Evolutionary conservation across 2,797 vertebrate species (phyloP).

Genomic region (Todus mexicanus): DNA sequence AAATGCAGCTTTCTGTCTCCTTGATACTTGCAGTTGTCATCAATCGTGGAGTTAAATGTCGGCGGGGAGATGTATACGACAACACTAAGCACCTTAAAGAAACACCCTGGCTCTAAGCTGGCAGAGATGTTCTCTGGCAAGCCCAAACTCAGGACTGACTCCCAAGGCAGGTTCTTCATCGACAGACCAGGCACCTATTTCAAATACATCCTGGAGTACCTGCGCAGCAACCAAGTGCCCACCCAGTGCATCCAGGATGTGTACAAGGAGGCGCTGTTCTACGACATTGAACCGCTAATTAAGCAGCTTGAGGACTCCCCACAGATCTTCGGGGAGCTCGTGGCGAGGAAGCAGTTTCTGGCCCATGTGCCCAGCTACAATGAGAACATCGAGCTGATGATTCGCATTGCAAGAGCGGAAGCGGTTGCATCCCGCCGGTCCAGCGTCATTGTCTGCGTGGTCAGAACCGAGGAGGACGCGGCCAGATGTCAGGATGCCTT

Average conservation of each 20-base stretch:
- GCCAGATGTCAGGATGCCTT: slow-evolving; percentile 75
- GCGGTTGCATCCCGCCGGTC: slow-evolving; percentile 83
- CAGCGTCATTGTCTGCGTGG: slow-evolving; percentile 80
- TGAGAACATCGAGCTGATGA: slow-evolving; percentile 92
- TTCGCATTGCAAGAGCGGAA: slow-evolving; percentile 87
- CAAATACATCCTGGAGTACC: slow-evolving; percentile 84
- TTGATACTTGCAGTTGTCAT: slow-evolving; percentile 38
- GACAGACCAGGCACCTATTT: slow-evolving; percentile 88
- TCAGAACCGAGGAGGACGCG: slow-evolving; percentile 80
- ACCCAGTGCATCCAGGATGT: slow-evolving; percentile 79
- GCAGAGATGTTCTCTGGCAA: slow-evolving; percentile 79
- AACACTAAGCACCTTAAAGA: slow-evolving; percentile 80
- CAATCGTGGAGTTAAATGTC: slow-evolving; percentile 84
- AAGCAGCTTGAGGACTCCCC: slow-evolving; percentile 88
- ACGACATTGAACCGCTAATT: slow-evolving; percentile 82
- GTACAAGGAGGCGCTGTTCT: slow-evolving; percentile 86
- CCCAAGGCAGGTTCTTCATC: slow-evolving; percentile 84
- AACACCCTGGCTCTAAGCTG: slow-evolving; percentile 82
- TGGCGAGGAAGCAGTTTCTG: slow-evolving; percentile 89
- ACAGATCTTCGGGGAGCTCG: slow-evolving; percentile 85
- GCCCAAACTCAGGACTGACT: slow-evolving; percentile 70
- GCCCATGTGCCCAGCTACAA: slow-evolving; percentile 85
- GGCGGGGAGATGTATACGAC: slow-evolving; percentile 88
- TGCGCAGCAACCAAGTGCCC: slow-evolving; percentile 82
- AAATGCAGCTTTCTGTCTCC: neutral